Percentiles rank a stretch among this genome's conserved stretches.
These are phyloP conservation scores for Cabera pusaria DNA, from an alignment of 2,888 invertebrate genomes.

Conservation along the genomic window DNA sequence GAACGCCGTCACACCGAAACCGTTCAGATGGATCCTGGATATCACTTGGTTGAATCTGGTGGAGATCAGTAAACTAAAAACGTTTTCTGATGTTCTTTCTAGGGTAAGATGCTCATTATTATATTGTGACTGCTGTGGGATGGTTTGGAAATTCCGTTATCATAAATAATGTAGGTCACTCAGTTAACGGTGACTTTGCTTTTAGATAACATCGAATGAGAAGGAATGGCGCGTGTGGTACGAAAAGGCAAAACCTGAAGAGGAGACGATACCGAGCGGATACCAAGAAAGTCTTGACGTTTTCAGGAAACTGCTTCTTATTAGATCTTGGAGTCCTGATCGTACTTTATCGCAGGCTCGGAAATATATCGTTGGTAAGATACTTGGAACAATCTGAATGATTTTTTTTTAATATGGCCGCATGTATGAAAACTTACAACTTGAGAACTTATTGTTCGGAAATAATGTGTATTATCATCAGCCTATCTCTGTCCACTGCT, in stretches of 20 bases:
- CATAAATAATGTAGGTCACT: too few species aligned
- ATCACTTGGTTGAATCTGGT: conserved; percentile 98
- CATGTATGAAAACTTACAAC: too few species aligned
- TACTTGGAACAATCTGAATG: too few species aligned
- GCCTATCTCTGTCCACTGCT: too few species aligned
- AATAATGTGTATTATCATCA: too few species aligned
- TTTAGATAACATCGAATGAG: conserved; percentile 93
- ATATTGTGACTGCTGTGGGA: too few species aligned
- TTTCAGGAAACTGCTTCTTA: conserved; percentile 93
- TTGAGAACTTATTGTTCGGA: too few species aligned
- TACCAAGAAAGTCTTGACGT: conserved; percentile 94
- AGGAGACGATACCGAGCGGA: conserved; percentile 94
- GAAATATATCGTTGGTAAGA: conserved; percentile 91
- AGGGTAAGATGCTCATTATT: conserved; percentile 87
- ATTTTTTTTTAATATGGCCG: too few species aligned
- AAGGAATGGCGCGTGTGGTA: conserved; percentile 96
- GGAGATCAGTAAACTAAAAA: conserved; percentile 93
- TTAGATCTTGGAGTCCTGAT: conserved; percentile 98
- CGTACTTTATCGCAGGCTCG: conserved; percentile 96
- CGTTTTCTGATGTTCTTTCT: conserved; percentile 90
- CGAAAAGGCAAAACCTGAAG: conserved; percentile 96
- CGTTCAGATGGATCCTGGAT: conserved; percentile 97
- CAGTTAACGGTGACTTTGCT: too few species aligned
- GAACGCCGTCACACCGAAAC: conserved; percentile 96
- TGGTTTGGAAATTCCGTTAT: too few species aligned